Percentiles rank a stretch among this genome's conserved stretches.
These are phyloP conservation scores for Aporrectodea caliginosa DNA, from an alignment of 1,140 invertebrate genomes.

Conservation along the genomic window DNA sequence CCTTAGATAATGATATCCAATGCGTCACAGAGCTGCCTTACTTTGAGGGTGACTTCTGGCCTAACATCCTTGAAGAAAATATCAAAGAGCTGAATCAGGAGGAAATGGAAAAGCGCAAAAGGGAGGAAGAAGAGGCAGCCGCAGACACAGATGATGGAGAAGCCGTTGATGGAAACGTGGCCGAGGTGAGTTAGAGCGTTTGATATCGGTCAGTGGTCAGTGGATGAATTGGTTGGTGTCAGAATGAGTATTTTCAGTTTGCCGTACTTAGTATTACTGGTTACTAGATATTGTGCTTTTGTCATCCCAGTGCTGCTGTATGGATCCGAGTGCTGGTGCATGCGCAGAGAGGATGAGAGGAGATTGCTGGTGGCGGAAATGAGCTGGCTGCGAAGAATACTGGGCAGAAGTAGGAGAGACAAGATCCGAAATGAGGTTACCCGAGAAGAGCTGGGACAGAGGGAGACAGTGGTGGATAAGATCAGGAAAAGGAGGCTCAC, in stretches of 20 bases:
- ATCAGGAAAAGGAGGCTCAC: no score
- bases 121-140: neutral
- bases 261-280: neutral
- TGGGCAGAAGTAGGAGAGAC: no score
- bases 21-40: constrained; percentile 95
- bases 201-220: neutral
- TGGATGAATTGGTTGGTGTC: constrained; percentile 24
- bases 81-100: constrained; percentile 94
- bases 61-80: constrained; percentile 96
- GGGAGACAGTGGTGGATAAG: no score
- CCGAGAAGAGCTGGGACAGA: no score
- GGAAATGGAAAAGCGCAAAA: constrained; percentile 3
- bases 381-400: no score
- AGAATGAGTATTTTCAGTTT: neutral
- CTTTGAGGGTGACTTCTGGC: constrained; percentile 99
- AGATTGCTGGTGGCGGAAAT: no score
- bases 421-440: no score
- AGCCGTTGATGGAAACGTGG: neutral
- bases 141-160: neutral
- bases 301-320: no score
- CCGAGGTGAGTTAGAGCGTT: neutral
- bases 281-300: no score
- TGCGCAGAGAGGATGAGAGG: no score
- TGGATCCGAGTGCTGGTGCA: no score
- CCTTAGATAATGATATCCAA: constrained; percentile 90